Evolutionary conservation across 2,888 invertebrate species (phyloP).

Genomic region (Oxycera nigricornis): DNA sequence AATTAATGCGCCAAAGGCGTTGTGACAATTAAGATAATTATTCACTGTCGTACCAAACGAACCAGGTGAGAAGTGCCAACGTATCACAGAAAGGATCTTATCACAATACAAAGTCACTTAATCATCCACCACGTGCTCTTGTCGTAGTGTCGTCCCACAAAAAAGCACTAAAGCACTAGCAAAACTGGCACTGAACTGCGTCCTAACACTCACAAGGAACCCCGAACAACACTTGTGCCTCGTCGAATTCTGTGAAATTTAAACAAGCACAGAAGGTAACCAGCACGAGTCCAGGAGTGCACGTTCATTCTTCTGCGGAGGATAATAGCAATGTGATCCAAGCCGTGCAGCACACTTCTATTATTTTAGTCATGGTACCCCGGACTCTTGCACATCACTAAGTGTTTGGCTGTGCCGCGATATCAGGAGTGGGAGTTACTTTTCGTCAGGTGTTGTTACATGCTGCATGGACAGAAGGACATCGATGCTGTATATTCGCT

Average conservation of each 20-base stretch:
- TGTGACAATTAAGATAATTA: background rate
- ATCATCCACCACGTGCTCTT: conserved; percentile 21
- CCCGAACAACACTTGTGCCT: too few species aligned
- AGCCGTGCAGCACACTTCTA: background rate
- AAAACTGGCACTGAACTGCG: background rate
- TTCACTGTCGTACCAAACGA: conserved; percentile 14
- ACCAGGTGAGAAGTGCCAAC: background rate
- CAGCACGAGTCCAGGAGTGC: background rate
- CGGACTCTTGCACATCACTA: background rate
- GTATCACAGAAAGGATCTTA: conserved; percentile 27
- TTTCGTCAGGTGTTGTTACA: background rate
- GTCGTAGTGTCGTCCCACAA: background rate
- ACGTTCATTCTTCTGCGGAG: background rate
- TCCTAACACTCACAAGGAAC: background rate
- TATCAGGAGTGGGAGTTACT: background rate
- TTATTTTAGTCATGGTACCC: background rate
- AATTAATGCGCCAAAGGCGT: background rate
- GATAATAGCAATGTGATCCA: conserved; percentile 1
- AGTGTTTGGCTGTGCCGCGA: background rate
- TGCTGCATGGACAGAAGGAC: background rate
- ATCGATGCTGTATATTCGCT: background rate
- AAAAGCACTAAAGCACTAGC: background rate
- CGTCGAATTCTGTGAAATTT: conserved; percentile 8
- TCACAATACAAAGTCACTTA: conserved; percentile 2
- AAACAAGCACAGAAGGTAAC: background rate